Conservation (phyloP, 2,888 invertebrate genomes). For the Syrphus vitripennis region DNA sequence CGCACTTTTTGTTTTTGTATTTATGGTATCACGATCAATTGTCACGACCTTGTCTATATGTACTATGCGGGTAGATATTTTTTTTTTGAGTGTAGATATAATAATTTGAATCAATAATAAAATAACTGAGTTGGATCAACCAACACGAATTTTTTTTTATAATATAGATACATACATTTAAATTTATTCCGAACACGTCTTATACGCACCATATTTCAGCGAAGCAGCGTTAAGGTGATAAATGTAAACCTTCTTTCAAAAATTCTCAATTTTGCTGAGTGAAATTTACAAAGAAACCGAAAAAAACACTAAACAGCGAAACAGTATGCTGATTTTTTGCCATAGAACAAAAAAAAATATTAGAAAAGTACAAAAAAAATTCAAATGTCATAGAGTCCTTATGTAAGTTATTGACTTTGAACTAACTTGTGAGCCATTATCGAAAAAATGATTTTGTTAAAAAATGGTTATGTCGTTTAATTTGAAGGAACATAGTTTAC, state of each 20-base stretch:
- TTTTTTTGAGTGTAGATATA: neutral
- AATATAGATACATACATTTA: no score
- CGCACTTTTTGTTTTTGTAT: constrained; percentile 19
- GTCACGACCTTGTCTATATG: constrained; percentile 51
- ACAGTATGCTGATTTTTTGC: no score
- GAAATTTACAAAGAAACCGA: neutral
- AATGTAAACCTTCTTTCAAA: neutral
- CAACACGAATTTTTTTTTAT: neutral
- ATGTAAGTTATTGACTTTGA: no score
- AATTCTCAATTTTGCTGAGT: neutral
- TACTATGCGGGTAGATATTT: constrained; percentile 13
- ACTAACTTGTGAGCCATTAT: no score
- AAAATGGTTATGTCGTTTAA: no score
- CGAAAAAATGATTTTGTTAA: no score
- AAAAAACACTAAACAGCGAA: no score
- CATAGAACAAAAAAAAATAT: neutral
- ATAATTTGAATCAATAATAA: neutral
- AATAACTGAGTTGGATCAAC: neutral
- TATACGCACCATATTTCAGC: neutral
- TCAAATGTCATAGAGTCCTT: no score
- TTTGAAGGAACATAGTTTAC: no score
- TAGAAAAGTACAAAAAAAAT: no score
- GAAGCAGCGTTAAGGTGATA: neutral
- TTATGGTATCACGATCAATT: constrained; percentile 19
- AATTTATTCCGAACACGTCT: neutral